These are phyloP conservation scores for Dysmachus trigonus DNA, from an alignment of 2,888 invertebrate genomes.

Conservation along the genomic window DNA sequence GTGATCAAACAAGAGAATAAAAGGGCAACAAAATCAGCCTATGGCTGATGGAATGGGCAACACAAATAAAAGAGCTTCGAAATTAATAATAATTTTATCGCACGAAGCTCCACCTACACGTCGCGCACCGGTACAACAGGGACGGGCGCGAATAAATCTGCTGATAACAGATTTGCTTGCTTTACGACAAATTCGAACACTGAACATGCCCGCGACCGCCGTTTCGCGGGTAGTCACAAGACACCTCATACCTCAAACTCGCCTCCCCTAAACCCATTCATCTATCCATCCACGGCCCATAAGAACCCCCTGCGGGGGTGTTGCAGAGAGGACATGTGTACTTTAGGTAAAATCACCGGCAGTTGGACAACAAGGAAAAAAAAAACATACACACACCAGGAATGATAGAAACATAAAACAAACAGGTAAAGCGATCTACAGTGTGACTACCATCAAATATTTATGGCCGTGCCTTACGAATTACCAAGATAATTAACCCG, in stretches of 20 bases:
- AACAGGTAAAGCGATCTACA: conserved; percentile 21
- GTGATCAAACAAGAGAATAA: not conserved
- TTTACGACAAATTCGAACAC: conserved; percentile 18
- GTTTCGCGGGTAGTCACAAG: conserved; percentile 7
- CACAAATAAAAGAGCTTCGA: not conserved
- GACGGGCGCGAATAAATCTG: conserved; percentile 4
- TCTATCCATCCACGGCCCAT: not conserved
- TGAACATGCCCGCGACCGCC: not conserved
- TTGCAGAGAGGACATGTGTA: not conserved
- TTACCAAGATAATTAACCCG: conserved; percentile 19
- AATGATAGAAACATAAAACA: not conserved
- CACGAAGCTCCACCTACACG: conserved; percentile 19
- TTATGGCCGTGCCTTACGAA: conserved; percentile 28
- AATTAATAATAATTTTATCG: conserved; percentile 24
- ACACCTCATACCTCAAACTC: not conserved
- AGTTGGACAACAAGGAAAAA: not conserved
- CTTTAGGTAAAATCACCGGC: conserved; percentile 13
- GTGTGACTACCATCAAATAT: conserved; percentile 32
- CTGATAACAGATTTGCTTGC: conserved; percentile 18
- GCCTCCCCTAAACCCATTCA: not conserved
- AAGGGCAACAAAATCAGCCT: not conserved
- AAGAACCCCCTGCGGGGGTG: not conserved
- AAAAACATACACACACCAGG: not conserved
- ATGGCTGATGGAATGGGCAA: not conserved
- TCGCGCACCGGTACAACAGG: not conserved